Percentiles rank a stretch among this genome's conserved stretches.
Evolutionary conservation across 1,140 invertebrate species (phyloP).

Genomic region (Hestina assimilis): DNA sequence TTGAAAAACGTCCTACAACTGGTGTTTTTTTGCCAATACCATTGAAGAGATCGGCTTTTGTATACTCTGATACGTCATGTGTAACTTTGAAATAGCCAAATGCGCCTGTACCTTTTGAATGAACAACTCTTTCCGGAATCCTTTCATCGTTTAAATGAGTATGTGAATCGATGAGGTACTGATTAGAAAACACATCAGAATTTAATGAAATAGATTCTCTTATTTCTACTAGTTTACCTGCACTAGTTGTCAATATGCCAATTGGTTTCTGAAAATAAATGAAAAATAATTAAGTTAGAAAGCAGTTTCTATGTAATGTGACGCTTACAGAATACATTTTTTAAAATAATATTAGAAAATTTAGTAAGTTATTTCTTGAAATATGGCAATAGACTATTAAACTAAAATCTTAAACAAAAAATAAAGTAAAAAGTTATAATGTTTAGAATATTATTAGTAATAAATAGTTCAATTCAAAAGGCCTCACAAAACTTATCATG

Average conservation of each 20-base stretch:
- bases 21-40: constrained; percentile 91
- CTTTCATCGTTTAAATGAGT: constrained; percentile 90
- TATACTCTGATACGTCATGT: constrained; percentile 91
- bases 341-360: no score
- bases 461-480: no score
- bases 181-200: background rate
- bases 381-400: no score
- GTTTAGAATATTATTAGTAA: no score
- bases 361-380: no score
- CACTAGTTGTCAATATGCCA: constrained; percentile 81
- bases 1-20: constrained; percentile 82
- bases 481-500: no score
- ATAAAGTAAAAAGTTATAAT: no score
- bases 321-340: no score
- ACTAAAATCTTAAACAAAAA: no score
- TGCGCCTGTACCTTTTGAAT: constrained; percentile 95
- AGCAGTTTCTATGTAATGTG: no score
- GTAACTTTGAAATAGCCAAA: constrained; percentile 97
- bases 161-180: constrained; percentile 6
- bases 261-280: constrained; percentile 59
- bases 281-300: background rate
- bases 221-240: constrained; percentile 86
- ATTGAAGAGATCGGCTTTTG: constrained; percentile 90
- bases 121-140: constrained; percentile 95
- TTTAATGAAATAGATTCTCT: constrained; percentile 78